Evolutionary conservation across 1,140 invertebrate species (phyloP).

Genomic region (Ephestia elutella): DNA sequence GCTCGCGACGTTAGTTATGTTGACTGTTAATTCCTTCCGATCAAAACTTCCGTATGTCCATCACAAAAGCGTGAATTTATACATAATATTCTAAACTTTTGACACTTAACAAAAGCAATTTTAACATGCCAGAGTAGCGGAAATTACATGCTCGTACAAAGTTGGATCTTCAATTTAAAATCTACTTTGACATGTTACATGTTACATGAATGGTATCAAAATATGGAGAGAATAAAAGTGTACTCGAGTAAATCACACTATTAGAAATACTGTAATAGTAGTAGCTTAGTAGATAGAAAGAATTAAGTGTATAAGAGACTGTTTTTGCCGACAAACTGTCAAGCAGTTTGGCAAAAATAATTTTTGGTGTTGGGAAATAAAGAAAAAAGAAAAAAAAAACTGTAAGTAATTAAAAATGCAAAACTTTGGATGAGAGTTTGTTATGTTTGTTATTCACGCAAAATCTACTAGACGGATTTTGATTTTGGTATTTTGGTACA

Average conservation of each 20-base stretch:
- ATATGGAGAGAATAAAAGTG: background rate
- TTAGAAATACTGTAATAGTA: too few relatives aligned
- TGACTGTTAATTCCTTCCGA: background rate
- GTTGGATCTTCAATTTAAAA: slow-evolving; percentile 1
- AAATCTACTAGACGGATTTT: too few relatives aligned
- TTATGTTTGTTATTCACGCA: too few relatives aligned
- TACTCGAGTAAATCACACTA: background rate
- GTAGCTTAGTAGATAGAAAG: too few relatives aligned
- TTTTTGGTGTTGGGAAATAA: too few relatives aligned
- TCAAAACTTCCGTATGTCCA: background rate
- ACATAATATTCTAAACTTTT: background rate
- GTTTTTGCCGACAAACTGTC: too few relatives aligned
- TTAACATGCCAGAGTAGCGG: background rate
- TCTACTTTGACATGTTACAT: background rate
- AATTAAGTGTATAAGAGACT: too few relatives aligned
- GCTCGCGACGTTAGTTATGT: background rate
- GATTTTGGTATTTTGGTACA: too few relatives aligned
- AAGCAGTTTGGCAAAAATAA: too few relatives aligned
- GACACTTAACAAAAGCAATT: background rate
- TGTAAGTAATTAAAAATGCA: too few relatives aligned
- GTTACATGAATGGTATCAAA: background rate
- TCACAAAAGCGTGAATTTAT: background rate
- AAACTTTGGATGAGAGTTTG: too few relatives aligned
- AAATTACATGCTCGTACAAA: background rate
- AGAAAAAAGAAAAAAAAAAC: too few relatives aligned